Evolutionary conservation across 2,888 invertebrate species (phyloP).

Genomic region (Leptopterna dolabrata): DNA sequence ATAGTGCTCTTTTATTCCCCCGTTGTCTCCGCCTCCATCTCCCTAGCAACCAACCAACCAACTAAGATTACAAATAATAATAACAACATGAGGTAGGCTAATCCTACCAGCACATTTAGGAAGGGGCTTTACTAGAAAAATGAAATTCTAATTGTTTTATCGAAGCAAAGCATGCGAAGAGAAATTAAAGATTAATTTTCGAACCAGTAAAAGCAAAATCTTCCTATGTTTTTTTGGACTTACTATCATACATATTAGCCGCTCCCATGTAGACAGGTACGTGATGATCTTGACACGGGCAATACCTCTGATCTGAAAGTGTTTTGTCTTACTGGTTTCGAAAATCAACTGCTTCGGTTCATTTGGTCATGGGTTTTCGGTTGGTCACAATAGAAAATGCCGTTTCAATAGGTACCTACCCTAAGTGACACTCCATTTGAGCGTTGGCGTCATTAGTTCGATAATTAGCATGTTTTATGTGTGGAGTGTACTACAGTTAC

Average conservation of each 20-base stretch:
- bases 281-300: conserved; percentile 59
- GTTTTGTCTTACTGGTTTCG: conserved; percentile 60
- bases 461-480: too few species aligned
- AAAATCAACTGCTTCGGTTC: conserved; percentile 55
- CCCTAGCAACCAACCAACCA: too few species aligned
- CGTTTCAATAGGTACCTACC: too few species aligned
- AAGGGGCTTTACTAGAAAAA: neutral
- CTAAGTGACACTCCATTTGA: too few species aligned
- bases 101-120: too few species aligned
- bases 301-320: conserved; percentile 60
- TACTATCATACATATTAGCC: conserved; percentile 60
- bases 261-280: conserved; percentile 61
- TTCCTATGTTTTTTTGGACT: conserved; percentile 56
- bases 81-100: too few species aligned
- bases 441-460: too few species aligned
- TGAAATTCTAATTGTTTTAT: neutral
- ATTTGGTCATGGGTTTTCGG: neutral
- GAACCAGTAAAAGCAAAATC: conserved; percentile 61
- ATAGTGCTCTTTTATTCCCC: too few species aligned
- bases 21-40: too few species aligned
- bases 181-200: conserved; percentile 41
- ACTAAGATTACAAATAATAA: too few species aligned
- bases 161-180: conserved; percentile 40
- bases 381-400: neutral
- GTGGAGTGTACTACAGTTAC: too few species aligned